phyloP scores from a whole-genome alignment of 2,797 vertebrate genomes.

The Basileuterus tristriatus region DNA sequence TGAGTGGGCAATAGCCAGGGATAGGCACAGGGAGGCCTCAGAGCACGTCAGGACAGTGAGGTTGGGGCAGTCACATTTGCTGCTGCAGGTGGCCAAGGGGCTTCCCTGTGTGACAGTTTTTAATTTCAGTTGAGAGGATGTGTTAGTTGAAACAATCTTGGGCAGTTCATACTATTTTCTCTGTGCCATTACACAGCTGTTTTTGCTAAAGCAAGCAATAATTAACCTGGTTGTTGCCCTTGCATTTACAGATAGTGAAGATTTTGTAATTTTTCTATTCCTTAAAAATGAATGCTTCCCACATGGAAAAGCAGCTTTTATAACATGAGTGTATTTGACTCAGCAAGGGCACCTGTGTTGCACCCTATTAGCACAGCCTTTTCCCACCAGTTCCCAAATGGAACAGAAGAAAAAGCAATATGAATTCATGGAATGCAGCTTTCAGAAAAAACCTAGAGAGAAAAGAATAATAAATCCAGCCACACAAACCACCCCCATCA shows the following conservation, averaged over 20 bases:
- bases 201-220: not conserved
- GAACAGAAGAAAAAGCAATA: not conserved
- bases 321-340: not conserved
- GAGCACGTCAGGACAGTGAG: not conserved
- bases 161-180: not conserved
- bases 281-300: not conserved
- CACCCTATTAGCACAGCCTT: not conserved
- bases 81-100: not conserved
- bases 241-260: not conserved
- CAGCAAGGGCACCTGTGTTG: not conserved
- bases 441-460: not conserved
- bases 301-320: not conserved
- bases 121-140: not conserved
- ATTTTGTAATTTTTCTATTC: not conserved
- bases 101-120: not conserved
- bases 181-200: not conserved
- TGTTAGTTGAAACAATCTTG: not conserved
- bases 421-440: not conserved
- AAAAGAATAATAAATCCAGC: not conserved
- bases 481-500: not conserved
- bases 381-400: not conserved
- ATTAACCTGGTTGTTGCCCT: not conserved
- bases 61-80: not conserved
- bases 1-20: fast-evolving
- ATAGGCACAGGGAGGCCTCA: not conserved